These are phyloP conservation scores for Periophthalmus modestus DNA, from an alignment of 2,113 vertebrate genomes.

Conservation along the genomic window DNA sequence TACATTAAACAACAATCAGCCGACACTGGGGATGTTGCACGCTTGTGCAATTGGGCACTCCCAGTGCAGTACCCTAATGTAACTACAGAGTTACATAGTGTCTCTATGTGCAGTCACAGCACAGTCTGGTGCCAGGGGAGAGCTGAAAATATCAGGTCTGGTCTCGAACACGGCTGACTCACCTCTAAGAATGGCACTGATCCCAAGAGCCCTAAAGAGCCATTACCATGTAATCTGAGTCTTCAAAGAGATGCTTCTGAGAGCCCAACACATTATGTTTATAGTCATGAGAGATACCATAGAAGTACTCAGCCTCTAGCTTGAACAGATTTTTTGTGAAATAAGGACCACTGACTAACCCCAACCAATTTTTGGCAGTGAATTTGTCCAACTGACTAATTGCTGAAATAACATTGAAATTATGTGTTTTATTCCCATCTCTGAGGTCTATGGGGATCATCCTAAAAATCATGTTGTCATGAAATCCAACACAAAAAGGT, in stretches of 20 bases:
- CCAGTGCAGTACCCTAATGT: not conserved
- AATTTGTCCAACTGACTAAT: conserved; percentile 1
- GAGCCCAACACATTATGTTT: conserved; percentile 4
- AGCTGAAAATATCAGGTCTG: conserved; percentile 35
- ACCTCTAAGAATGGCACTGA: conserved; percentile 25
- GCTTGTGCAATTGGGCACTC: not conserved
- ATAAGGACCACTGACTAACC: not conserved
- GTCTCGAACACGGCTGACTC: conserved; percentile 58
- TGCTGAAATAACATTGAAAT: conserved; percentile 12
- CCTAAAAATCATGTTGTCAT: conserved; percentile 29
- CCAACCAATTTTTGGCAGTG: conserved; percentile 15
- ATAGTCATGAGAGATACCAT: not conserved
- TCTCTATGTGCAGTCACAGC: conserved; percentile 1
- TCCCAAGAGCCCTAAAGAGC: conserved; percentile 29
- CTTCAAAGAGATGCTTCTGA: conserved; percentile 32
- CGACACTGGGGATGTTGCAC: not conserved
- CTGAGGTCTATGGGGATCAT: conserved; percentile 30
- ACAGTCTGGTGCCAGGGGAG: conserved; percentile 24
- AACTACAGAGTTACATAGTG: conserved; percentile 12
- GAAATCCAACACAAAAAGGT: conserved; percentile 25
- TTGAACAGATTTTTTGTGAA: not conserved
- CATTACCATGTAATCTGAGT: conserved; percentile 17
- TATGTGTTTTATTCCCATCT: conserved; percentile 25
- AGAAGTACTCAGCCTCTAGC: not conserved
- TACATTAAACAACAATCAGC: not conserved